Evolutionary conservation across 2,113 vertebrate genomes (phyloP).

Genomic region (Prunella himalayana): DNA sequence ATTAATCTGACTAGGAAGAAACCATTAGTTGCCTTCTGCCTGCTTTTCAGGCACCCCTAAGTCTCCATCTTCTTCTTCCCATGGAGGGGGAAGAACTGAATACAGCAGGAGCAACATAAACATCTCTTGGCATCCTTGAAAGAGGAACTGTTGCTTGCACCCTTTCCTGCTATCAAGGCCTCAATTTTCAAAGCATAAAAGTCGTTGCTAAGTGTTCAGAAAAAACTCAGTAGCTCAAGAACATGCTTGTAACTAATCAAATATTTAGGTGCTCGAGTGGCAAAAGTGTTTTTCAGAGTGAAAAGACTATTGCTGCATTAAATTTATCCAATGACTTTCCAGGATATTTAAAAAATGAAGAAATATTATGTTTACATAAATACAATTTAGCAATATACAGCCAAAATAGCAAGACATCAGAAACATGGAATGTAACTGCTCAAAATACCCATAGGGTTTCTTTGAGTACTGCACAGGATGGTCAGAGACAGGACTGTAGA

Average conservation of each 20-base stretch:
- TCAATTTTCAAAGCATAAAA: not conserved
- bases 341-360: not conserved
- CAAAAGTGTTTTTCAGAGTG: not conserved
- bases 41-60: not conserved
- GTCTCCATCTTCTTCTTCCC: not conserved
- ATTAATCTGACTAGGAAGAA: not conserved
- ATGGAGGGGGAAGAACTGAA: not conserved
- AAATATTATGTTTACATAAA: not conserved
- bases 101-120: not conserved
- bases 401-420: not conserved
- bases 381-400: not conserved
- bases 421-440: not conserved
- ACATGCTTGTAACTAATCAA: not conserved
- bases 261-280: not conserved
- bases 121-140: not conserved
- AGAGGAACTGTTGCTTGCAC: not conserved
- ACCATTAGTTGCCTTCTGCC: not conserved
- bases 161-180: not conserved
- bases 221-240: not conserved
- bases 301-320: not conserved
- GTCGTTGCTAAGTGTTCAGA: not conserved
- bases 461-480: not conserved
- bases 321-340: not conserved
- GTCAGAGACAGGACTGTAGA: not conserved
- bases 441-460: accelerated